Evolutionary conservation across 2,113 vertebrate genomes (phyloP).

Genomic region (Indicator maculatus): DNA sequence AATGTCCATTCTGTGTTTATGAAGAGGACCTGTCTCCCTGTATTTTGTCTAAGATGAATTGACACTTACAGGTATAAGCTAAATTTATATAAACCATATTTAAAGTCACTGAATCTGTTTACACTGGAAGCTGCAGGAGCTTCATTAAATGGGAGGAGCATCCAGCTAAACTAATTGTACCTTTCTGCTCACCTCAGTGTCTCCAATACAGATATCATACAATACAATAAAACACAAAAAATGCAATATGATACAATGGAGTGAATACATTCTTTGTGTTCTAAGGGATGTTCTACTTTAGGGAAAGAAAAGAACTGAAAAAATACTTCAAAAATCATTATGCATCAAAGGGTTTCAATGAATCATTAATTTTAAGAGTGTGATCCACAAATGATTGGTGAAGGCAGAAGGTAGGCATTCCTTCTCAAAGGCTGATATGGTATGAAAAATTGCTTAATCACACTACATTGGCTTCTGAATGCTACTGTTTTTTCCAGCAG

Average conservation of each 20-base stretch:
- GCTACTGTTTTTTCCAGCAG: background rate
- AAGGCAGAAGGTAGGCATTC: background rate
- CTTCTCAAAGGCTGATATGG: background rate
- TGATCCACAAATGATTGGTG: background rate
- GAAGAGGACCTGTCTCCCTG: rapidly evolving
- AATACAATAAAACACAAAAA: background rate
- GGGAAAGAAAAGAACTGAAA: background rate
- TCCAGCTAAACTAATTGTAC: background rate
- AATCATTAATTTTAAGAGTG: background rate
- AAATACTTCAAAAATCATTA: background rate
- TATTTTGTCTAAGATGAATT: background rate
- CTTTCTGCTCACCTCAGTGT: background rate
- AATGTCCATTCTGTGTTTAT: background rate
- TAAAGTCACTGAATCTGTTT: background rate
- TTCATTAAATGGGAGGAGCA: background rate
- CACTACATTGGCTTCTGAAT: background rate
- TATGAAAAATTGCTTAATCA: background rate
- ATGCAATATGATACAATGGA: background rate
- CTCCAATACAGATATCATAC: background rate
- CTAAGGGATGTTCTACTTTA: background rate
- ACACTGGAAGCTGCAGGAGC: background rate
- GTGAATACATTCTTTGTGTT: background rate
- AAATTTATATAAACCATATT: background rate
- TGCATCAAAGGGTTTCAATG: background rate
- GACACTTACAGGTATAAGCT: background rate